Conservation (phyloP, 1,140 invertebrate species). For the Ips typographus region DNA sequence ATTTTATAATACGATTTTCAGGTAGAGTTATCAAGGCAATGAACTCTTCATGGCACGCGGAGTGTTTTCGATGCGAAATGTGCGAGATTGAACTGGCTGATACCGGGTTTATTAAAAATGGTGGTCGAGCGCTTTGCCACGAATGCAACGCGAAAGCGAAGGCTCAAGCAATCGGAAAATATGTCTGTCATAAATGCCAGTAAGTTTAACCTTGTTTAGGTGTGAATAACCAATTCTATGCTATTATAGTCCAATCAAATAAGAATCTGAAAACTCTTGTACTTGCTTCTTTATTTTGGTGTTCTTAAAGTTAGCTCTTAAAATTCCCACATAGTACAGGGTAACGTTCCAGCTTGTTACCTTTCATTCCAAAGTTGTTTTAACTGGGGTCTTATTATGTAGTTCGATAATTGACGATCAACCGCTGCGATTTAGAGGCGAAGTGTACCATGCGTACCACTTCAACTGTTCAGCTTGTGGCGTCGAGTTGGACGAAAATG, state of each 20-base stretch:
- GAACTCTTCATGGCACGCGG: conserved; percentile 98
- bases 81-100: conserved; percentile 92
- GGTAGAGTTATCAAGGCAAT: conserved; percentile 94
- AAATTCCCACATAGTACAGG: neutral
- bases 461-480: conserved; percentile 96
- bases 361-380: neutral
- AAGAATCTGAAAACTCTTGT: too few species aligned
- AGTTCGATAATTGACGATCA: conserved; percentile 96
- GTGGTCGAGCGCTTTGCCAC: conserved; percentile 90
- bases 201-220: conserved; percentile 57
- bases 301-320: neutral
- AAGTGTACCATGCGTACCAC: conserved; percentile 99
- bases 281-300: too few species aligned
- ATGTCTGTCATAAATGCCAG: conserved; percentile 99
- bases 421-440: conserved; percentile 92
- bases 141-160: conserved; percentile 96
- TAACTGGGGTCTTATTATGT: conserved; percentile 42
- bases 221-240: too few species aligned
- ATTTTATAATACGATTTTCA: neutral
- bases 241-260: too few species aligned
- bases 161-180: conserved; percentile 92
- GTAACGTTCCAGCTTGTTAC: neutral
- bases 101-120: conserved; percentile 95
- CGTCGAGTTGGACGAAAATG: conserved; percentile 84
- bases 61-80: conserved; percentile 95